Evolutionary conservation across 2,888 invertebrate species (phyloP).

Genomic region (Mythimna pallens): DNA sequence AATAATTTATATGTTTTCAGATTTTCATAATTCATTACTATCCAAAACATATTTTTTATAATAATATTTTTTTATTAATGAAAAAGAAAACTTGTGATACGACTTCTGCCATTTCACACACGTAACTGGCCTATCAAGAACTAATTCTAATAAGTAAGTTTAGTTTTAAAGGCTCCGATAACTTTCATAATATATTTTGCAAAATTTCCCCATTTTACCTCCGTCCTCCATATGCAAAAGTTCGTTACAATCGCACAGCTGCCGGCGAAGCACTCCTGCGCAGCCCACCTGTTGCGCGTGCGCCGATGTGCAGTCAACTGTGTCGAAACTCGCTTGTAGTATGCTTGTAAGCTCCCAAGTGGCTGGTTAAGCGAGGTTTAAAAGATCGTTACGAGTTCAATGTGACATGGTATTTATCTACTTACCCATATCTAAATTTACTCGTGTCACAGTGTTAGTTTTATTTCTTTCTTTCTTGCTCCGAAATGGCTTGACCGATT

Average conservation of each 20-base stretch:
- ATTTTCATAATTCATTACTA: no score
- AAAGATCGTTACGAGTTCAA: conserved; percentile 9
- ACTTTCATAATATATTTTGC: neutral
- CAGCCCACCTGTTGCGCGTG: conserved; percentile 72
- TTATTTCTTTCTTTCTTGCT: no score
- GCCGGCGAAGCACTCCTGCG: conserved; percentile 61
- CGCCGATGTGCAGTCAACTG: conserved; percentile 57
- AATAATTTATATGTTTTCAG: no score
- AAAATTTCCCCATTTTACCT: conserved; percentile 26
- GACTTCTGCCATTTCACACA: no score
- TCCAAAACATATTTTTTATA: no score
- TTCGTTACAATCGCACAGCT: conserved; percentile 59
- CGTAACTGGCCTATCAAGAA: no score
- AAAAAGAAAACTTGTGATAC: no score
- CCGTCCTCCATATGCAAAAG: conserved; percentile 36
- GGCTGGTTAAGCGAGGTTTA: neutral
- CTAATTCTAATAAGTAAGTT: neutral
- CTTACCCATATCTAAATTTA: neutral
- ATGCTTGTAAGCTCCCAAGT: conserved; percentile 34
- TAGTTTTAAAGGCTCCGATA: neutral
- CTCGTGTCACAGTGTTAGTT: no score
- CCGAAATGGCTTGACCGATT: no score
- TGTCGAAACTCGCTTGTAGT: conserved; percentile 41
- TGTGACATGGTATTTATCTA: neutral
- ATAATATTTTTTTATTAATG: no score